Evolutionary conservation across 2,113 vertebrate genomes (phyloP).

Genomic region (Myotis brandtii): DNA sequence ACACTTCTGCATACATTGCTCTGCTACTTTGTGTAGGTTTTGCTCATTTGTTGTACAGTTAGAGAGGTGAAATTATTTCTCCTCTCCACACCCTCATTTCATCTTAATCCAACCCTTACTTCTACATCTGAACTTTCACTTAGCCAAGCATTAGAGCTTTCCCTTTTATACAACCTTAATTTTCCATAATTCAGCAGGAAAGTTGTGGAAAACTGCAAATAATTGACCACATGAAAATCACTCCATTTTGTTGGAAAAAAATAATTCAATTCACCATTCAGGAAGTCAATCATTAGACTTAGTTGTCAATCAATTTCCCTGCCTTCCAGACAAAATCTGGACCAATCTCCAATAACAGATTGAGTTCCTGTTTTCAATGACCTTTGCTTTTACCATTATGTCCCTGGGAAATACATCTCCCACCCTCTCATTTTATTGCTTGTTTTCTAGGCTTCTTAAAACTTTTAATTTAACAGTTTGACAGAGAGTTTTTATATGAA

Average conservation of each 20-base stretch:
- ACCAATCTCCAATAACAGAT: neutral
- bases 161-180: neutral
- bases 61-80: neutral
- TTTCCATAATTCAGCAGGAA: neutral
- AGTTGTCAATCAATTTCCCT: neutral
- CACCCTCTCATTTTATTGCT: neutral
- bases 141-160: neutral
- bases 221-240: neutral
- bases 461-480: neutral
- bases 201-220: neutral
- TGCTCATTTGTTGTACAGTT: neutral
- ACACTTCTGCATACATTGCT: accelerated
- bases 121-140: neutral
- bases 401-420: neutral
- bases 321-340: neutral
- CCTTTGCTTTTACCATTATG: neutral
- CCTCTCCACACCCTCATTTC: neutral
- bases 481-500: neutral
- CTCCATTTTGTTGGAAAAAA: neutral
- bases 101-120: neutral
- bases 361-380: neutral
- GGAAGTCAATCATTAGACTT: neutral
- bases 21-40: neutral
- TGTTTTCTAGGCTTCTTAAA: neutral
- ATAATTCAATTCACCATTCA: neutral